Base-by-base conservation (phyloP, 1,140 invertebrate genomes). In the Heliothis subflexa region DNA sequence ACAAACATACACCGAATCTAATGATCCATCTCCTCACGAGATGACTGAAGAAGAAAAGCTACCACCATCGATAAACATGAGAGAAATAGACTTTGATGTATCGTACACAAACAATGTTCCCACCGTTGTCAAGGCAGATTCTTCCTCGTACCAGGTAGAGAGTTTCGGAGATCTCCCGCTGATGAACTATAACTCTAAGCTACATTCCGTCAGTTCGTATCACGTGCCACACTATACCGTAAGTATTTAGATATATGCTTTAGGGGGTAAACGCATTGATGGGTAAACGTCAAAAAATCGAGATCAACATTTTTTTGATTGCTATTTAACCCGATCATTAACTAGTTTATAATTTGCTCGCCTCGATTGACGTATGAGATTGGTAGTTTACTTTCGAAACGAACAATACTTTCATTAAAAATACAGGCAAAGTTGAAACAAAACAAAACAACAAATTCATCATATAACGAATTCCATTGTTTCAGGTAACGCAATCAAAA, bases 141-240 rank as follows among this genome's bases (percentile, higher is more conserved):
- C 79, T 7, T 45, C 28, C 77, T 81, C 84, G 0, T 94, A 94
- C 64, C 87, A 88, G 75, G 55, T 90, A 7, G 88, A 92, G 70
- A 91, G 85, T 77, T 89, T 93, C 33, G 89, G 88, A 0, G 80
- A 90, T 68, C 72, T 94, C 49, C 93, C 93, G 13, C 61, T 94
- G 16, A 94, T 93, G 91, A 85, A 91, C 47, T 89, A 91, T 76
- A 83, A 92, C 61, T 92, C 92, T 40, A 94, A 94, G 66, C 71
- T 91, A 47, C 83, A 90, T 50, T 83, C 86, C n/a, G 89, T 91
- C 11, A 90, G 88, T 74, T 94, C 93, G 0, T 94, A 94, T 62
- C 90, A 84, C 52, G 93, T 94, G 16, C 91, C 93, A 10, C 91
- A 94, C 86, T 94, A 93, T 76, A 88, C 88, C 21, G 93, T 94